These are phyloP conservation scores for Netelia inedita DNA, from an alignment of 2,888 invertebrate species.

Conservation along the genomic window DNA sequence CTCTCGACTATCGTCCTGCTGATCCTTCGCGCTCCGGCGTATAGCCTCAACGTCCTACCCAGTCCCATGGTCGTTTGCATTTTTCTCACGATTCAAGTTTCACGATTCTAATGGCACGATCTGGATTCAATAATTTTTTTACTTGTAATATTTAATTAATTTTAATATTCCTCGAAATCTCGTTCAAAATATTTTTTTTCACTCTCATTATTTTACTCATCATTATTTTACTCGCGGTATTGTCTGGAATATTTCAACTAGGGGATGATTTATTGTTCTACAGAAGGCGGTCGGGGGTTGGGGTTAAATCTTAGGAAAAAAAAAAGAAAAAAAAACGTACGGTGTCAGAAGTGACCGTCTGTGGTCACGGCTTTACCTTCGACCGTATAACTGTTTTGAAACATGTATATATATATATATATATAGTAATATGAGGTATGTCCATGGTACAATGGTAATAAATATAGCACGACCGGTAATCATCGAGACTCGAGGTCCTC, in stretches of 20 bases:
- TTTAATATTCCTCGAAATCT: no score
- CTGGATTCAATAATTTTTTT: background rate
- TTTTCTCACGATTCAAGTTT: background rate
- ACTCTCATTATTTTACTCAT: no score
- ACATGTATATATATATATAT: background rate
- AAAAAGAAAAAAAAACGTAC: conserved; percentile 16
- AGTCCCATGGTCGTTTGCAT: conserved; percentile 49
- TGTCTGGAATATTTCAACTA: no score
- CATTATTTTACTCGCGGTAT: no score
- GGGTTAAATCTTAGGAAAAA: background rate
- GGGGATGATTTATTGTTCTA: no score
- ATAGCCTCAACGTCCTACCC: conserved; percentile 22
- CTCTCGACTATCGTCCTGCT: conserved; percentile 19
- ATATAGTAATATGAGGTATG: conserved; percentile 10
- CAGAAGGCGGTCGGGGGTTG: background rate
- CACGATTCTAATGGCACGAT: background rate
- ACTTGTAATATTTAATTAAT: no score
- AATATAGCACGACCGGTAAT: conserved; percentile 33
- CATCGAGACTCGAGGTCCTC: conserved; percentile 36
- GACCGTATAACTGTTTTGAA: background rate
- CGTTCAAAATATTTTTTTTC: no score
- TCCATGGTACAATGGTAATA: conserved; percentile 33
- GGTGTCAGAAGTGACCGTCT: conserved; percentile 18
- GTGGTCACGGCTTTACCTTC: conserved; percentile 36
- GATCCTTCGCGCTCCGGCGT: conserved; percentile 34